Evolutionary conservation across 2,888 invertebrate species (phyloP).

Genomic region (Pasiphila rectangulata): DNA sequence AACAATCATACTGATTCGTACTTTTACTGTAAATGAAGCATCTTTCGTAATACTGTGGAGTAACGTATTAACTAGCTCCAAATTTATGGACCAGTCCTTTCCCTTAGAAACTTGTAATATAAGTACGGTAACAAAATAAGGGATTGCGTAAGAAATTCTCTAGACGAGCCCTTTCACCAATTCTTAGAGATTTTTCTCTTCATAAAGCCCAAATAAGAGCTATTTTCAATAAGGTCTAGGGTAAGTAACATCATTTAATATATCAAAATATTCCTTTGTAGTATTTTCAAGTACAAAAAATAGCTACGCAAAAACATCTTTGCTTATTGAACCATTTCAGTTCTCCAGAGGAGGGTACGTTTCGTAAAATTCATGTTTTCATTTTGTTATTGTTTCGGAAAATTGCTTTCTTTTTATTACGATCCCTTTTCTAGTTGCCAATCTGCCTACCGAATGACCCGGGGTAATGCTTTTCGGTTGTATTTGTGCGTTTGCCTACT

Average conservation of each 20-base stretch:
- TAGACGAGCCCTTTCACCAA: no score
- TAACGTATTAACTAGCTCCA: no score
- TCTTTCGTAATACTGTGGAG: no score
- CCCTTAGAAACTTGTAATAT: no score
- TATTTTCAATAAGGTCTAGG: no score
- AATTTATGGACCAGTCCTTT: no score
- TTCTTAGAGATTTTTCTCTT: no score
- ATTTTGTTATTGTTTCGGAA: conserved; percentile 30
- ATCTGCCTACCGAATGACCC: conserved; percentile 7
- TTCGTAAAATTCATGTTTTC: conserved; percentile 32
- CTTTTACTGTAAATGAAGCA: no score
- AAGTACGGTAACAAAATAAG: no score
- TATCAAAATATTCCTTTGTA: conserved; percentile 3
- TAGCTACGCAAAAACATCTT: conserved; percentile 14
- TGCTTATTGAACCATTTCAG: conserved; percentile 24
- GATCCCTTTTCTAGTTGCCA: conserved; percentile 19
- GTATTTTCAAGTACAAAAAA: conserved; percentile 7
- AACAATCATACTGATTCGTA: no score
- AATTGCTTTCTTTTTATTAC: conserved; percentile 29
- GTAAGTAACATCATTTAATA: conserved; percentile 2
- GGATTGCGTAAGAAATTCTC: no score
- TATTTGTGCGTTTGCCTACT: conserved; percentile 5
- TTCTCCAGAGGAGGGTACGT: conserved; percentile 18
- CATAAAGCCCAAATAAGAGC: no score
- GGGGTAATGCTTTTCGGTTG: not conserved